Percentiles rank a stretch among this genome's conserved stretches.
Conservation (phyloP, 1,140 invertebrate species). For the Aleiodes sp. region DNA sequence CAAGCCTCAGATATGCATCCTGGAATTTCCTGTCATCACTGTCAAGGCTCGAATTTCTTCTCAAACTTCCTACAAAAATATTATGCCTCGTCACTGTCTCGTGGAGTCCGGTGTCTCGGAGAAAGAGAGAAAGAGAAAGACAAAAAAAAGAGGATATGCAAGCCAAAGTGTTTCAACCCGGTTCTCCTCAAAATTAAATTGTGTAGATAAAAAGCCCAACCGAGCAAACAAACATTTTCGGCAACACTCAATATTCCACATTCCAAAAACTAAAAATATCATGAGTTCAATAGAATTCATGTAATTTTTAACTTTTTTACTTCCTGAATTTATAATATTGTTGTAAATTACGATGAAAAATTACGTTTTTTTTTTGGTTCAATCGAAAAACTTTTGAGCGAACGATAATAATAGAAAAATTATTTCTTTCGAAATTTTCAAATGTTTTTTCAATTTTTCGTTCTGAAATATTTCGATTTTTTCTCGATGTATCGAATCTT, state of each 20-base stretch:
- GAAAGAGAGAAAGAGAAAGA: too few relatives aligned
- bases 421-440: too few relatives aligned
- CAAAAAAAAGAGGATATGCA: not conserved
- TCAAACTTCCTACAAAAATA: slow-evolving; percentile 9
- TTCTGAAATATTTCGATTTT: too few relatives aligned
- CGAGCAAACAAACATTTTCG: slow-evolving; percentile 6
- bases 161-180: not conserved
- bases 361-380: too few relatives aligned
- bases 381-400: too few relatives aligned
- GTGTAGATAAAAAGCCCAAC: not conserved
- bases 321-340: too few relatives aligned
- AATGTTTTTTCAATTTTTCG: too few relatives aligned
- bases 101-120: not conserved
- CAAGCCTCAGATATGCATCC: too few relatives aligned
- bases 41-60: not conserved
- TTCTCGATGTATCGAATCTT: too few relatives aligned
- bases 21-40: slow-evolving; percentile 8
- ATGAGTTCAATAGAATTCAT: not conserved
- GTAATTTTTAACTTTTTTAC: not conserved
- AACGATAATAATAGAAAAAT: too few relatives aligned
- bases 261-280: not conserved
- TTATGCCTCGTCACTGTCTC: not conserved
- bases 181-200: not conserved
- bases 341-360: too few relatives aligned
- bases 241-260: not conserved